A percentile compares a stretch with the other conserved stretches of the same genome.
These are phyloP conservation scores for Phasia obesa DNA, from an alignment of 2,888 invertebrate species.

Conservation along the genomic window DNA sequence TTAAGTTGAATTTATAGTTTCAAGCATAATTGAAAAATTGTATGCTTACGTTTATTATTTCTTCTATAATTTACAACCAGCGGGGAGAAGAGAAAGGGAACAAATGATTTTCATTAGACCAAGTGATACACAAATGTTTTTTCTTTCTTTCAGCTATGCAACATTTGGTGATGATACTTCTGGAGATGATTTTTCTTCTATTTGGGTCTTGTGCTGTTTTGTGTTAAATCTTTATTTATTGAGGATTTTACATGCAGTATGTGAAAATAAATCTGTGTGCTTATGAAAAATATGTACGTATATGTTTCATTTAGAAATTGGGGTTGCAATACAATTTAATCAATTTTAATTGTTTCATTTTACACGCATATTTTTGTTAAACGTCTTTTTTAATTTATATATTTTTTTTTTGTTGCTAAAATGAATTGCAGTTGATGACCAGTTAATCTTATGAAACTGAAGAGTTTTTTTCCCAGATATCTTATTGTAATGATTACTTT, in stretches of 20 bases:
- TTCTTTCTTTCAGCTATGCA: slow-evolving; percentile 18
- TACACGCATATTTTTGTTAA: slow-evolving; percentile 65
- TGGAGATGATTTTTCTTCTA: slow-evolving; percentile 13
- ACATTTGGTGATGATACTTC: neutral
- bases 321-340: slow-evolving; percentile 75
- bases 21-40: slow-evolving; percentile 32
- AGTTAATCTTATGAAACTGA: slow-evolving; percentile 18
- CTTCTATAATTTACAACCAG: neutral
- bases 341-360: slow-evolving; percentile 81
- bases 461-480: neutral
- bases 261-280: slow-evolving; percentile 30
- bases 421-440: slow-evolving; percentile 37
- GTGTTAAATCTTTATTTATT: slow-evolving; percentile 65
- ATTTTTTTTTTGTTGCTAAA: neutral
- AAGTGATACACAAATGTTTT: slow-evolving; percentile 52
- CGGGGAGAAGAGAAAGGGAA: neutral
- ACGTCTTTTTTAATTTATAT: neutral
- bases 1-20: slow-evolving; percentile 70
- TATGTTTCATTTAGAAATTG: slow-evolving; percentile 13
- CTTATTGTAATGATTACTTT: slow-evolving; percentile 25
- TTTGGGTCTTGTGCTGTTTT: slow-evolving; percentile 3
- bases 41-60: neutral
- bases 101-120: slow-evolving; percentile 51
- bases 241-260: slow-evolving; percentile 35
- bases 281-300: neutral